Evolutionary conservation across 2,797 vertebrate species (phyloP).

Genomic region (Lates japonicus): DNA sequence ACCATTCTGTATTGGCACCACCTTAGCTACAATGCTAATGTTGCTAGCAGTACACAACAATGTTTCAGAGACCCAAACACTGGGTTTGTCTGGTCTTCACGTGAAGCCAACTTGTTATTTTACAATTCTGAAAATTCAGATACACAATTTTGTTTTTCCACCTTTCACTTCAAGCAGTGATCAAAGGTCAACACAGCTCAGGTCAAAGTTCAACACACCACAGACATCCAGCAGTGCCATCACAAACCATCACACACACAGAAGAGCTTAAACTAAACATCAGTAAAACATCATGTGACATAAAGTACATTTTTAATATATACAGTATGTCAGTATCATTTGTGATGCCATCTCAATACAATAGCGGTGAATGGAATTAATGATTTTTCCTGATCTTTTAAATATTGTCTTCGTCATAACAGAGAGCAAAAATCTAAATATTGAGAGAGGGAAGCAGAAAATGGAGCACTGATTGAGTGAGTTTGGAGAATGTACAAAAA

Average conservation of each 20-base stretch:
- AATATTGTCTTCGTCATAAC: background rate
- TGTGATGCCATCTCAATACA: background rate
- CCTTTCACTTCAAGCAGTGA: too few species aligned
- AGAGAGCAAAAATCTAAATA: conserved; percentile 1
- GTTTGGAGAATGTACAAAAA: conserved; percentile 35
- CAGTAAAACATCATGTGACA: background rate
- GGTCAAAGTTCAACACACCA: background rate
- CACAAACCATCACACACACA: background rate
- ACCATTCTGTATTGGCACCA: background rate
- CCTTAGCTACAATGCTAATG: too few species aligned
- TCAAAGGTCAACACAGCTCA: too few species aligned
- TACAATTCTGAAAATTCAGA: too few species aligned
- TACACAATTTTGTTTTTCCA: too few species aligned
- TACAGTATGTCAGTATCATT: background rate
- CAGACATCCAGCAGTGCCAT: too few species aligned
- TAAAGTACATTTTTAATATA: background rate
- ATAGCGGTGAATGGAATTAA: background rate
- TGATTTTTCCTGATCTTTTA: background rate
- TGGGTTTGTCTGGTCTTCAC: too few species aligned
- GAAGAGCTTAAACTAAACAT: background rate
- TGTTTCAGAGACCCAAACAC: too few species aligned
- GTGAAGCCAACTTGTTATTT: too few species aligned
- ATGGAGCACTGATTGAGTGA: background rate
- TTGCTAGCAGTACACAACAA: too few species aligned
- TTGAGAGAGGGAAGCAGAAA: background rate